Base-by-base conservation (phyloP, 2,113 vertebrate species). In the Aldabrachelys gigantea region DNA sequence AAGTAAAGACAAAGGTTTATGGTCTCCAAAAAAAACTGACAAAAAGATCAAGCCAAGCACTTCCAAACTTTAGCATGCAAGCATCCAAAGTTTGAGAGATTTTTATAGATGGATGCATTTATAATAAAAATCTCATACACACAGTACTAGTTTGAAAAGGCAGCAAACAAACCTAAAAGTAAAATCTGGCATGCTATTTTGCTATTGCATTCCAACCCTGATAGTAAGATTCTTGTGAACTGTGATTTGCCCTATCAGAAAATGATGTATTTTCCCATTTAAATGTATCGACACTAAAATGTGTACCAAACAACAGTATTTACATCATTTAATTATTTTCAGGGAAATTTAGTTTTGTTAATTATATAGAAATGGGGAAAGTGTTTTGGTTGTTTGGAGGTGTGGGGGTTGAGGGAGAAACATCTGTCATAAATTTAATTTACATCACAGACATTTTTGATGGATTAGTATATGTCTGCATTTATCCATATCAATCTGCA, bases 1-100 rank as follows among this genome's bases (percentile, higher is more conserved):
- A 98, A 95, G 96, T n/a, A 97, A 93, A 97, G 16, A 97, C 87
- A 69, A 84, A 96, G 76, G 88, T 44, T 59, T 94, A 92, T 87
- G 76, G 27, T 87, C 91, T 94, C 78, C 5, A 75, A 62, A 19
- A 47, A 65, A 89, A 88, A 50, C 13, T 38, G 75, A 94, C 8
- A 84, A 82, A 84, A 57, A 84, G 21, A 80, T 83, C 1, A 95
- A 41, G 92, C 50, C 31, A 86, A 94, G 92, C 1, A 31, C 38
- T 49, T 87, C 79, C 85, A 84, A 59, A 75, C 84, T 69, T 69
- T 41, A 91, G 29, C 6, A 93, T 35, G 53, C 24, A 10, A 91
- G 82, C 6, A 80, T 0, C 72, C 2, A 2, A 84, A 80, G 7
- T 49, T 80, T 80, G 78, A 24, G 41, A 50, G 24, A 29, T 50